A percentile compares a stretch with the other conserved stretches of the same genome.
Evolutionary conservation across 2,113 vertebrate species (phyloP).

Genomic region (Ophthalmolycus amberensis): DNA sequence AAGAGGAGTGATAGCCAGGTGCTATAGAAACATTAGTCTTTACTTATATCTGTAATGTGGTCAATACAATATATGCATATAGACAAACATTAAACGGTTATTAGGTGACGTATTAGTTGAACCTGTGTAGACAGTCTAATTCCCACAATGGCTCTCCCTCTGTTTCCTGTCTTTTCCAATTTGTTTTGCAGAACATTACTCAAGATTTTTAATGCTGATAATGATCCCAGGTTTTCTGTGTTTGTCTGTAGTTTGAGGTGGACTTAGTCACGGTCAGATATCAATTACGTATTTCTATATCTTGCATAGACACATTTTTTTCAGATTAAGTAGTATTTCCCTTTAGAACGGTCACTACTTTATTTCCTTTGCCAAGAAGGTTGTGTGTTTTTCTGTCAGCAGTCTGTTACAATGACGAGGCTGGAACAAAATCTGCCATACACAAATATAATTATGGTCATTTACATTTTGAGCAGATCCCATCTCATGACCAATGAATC

Average conservation of each 20-base stretch:
- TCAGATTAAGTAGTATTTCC: slow-evolving; percentile 18
- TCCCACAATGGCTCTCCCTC: slow-evolving; percentile 16
- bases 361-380: neutral
- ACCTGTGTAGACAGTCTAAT: slow-evolving; percentile 4
- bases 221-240: neutral
- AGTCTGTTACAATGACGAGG: slow-evolving; percentile 38
- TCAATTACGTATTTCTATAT: neutral
- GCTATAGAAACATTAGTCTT: slow-evolving; percentile 4
- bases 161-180: slow-evolving; percentile 31
- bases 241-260: neutral
- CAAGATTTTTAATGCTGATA: slow-evolving; percentile 26
- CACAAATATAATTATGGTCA: slow-evolving; percentile 48
- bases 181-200: slow-evolving; percentile 14
- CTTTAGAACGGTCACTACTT: neutral
- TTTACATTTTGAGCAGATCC: slow-evolving; percentile 49
- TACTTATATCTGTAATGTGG: slow-evolving; percentile 6
- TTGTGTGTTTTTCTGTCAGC: neutral
- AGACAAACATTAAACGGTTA: slow-evolving; percentile 3
- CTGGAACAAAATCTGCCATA: slow-evolving; percentile 11
- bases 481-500: slow-evolving; percentile 15
- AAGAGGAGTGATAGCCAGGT: neutral
- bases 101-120: neutral
- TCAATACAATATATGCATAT: neutral
- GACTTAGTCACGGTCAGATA: neutral
- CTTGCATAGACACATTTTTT: neutral